Conservation (phyloP, 1,140 invertebrate genomes). For the Samia ricini region DNA sequence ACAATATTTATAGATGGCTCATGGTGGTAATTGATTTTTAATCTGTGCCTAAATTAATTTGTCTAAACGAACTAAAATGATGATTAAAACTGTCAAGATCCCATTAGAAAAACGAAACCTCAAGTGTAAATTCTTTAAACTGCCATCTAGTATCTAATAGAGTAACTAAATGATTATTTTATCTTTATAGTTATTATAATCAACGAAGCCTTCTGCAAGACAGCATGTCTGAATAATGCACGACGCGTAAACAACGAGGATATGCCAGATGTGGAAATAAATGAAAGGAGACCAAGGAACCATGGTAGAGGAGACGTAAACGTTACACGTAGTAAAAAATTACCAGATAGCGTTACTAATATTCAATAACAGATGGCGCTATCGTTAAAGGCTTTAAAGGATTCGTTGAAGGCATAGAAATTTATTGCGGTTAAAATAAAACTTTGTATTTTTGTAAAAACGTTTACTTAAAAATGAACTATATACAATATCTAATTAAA, state of each 20-base stretch:
- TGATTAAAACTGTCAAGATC: too few species aligned
- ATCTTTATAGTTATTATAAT: conserved; percentile 49
- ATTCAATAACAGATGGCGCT: conserved; percentile 17
- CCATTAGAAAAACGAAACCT: too few species aligned
- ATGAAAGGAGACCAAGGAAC: conserved; percentile 35
- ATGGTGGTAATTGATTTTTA: too few species aligned
- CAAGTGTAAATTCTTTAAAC: not conserved
- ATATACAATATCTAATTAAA: conserved; percentile 4
- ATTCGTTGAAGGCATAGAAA: conserved; percentile 1
- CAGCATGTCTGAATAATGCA: conserved; percentile 43
- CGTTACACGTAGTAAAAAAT: not conserved
- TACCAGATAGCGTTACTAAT: not conserved
- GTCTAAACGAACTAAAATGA: too few species aligned
- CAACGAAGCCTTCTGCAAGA: conserved; percentile 58
- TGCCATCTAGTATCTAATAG: conserved; percentile 1
- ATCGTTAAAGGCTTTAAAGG: not conserved
- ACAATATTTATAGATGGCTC: too few species aligned
- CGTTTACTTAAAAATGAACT: not conserved
- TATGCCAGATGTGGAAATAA: conserved; percentile 44
- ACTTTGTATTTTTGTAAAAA: not conserved
- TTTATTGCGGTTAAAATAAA: too few species aligned
- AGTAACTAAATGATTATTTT: conserved; percentile 4
- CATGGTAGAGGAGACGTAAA: conserved; percentile 19
- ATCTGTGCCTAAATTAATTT: too few species aligned
- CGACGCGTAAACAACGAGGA: conserved; percentile 24